These are phyloP conservation scores for Maconellicoccus hirsutus DNA, from an alignment of 1,140 invertebrate genomes.

Conservation along the genomic window DNA sequence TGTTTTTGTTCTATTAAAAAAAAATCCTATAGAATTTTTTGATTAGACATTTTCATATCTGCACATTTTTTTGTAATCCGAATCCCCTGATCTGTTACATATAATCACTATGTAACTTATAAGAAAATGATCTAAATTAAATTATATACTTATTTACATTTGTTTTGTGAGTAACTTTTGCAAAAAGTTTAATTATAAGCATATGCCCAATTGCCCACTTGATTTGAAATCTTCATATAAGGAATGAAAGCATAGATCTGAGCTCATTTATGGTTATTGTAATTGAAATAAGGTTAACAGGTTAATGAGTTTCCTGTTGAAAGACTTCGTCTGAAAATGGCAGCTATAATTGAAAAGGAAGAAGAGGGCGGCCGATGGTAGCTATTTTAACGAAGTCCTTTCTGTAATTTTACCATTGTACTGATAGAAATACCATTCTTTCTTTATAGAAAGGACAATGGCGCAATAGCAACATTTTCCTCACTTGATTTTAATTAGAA, in stretches of 20 bases:
- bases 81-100: no score
- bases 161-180: no score
- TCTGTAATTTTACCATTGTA: neutral
- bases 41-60: no score
- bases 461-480: neutral
- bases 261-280: neutral
- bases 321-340: neutral
- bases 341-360: neutral
- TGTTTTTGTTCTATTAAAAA: no score
- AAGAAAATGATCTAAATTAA: no score
- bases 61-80: no score
- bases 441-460: neutral
- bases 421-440: neutral
- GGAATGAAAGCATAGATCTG: neutral
- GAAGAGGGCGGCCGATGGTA: neutral
- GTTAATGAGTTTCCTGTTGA: conserved; percentile 8
- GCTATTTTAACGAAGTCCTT: neutral
- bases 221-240: neutral
- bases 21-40: no score
- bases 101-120: no score
- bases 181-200: no score
- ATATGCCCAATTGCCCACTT: no score
- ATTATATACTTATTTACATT: no score
- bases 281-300: neutral
- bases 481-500: neutral